Base-by-base conservation (phyloP, 1,140 invertebrate species). In the Mizuhopecten yessoensis region DNA sequence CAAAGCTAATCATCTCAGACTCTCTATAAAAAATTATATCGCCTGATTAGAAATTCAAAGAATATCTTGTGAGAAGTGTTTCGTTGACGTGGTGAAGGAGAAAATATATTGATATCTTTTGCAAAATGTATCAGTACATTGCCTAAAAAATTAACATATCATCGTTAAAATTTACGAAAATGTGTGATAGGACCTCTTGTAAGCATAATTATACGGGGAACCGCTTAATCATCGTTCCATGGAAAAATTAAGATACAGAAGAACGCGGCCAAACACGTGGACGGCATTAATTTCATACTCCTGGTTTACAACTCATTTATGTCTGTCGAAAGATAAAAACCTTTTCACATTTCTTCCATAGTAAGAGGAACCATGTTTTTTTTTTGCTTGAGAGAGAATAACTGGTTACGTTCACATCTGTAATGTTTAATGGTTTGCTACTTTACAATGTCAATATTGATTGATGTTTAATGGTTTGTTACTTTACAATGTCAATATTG, bases 31-130 rank as follows among this genome's bases (percentile, higher is more conserved):
- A 75, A 39, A 39, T n/a, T 49, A 49, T 17, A 75, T 11, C 11
- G n/a, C 57, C 57, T 75, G 57, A 29, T 75, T 75, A 75, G 57
- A 75, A 75, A 75, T 75, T 75, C 57, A 75, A n/a, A 23, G 0
- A 75, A 29, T n/a, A 75, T 75, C 11, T 49, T 49, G 15, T 17
- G 20, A n/a, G n/a, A n/a, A n/a, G n/a, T n/a, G n/a, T n/a, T n/a
- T n/a, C n/a, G n/a, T n/a, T n/a, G n/a, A n/a, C n/a, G n/a, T n/a
- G 13, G 45, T 20, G 45, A 75, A 75, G 0, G 23, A 17, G 23
- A 29, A 39, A 39, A 39, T 0, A 29, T 29, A 29, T 5, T 29
- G 15, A 75, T 75, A n/a, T 1, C 2, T 9, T n/a, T 5, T n/a
- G 11, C 45, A 49, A 15, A 49, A 49, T 17, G 20, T 13, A 49